These are phyloP conservation scores for Pelusios castaneus DNA, from an alignment of 2,113 vertebrate species.

Conservation along the genomic window DNA sequence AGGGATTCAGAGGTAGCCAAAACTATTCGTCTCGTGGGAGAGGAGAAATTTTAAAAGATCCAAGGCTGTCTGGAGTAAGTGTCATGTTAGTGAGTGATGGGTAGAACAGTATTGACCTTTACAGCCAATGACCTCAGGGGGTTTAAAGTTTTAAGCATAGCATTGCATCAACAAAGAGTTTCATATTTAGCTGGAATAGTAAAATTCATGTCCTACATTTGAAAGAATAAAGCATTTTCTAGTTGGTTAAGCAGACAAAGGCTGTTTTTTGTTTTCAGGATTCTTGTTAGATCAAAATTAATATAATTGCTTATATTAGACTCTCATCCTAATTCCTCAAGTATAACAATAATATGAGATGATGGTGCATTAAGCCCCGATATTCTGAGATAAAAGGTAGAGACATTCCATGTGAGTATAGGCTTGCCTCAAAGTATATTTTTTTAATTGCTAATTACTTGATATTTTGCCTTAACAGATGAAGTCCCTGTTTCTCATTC, in stretches of 20 bases:
- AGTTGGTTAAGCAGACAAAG: background rate
- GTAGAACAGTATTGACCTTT: background rate
- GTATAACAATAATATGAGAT: background rate
- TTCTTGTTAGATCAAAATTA: background rate
- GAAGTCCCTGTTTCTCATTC: slow-evolving; percentile 21
- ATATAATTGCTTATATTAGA: background rate
- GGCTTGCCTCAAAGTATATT: background rate
- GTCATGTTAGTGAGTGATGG: background rate
- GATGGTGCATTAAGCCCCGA: background rate
- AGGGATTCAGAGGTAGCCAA: background rate
- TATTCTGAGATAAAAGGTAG: background rate
- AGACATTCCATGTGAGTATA: background rate
- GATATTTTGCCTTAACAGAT: slow-evolving; percentile 39
- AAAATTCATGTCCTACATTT: background rate
- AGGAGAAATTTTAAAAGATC: background rate
- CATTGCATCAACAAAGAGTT: background rate
- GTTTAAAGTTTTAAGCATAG: background rate
- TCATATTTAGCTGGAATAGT: background rate
- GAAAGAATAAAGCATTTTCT: background rate
- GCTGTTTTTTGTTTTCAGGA: background rate
- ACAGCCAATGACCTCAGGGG: too few relatives aligned
- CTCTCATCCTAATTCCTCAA: background rate
- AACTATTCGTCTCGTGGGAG: background rate
- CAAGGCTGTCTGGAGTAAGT: background rate
- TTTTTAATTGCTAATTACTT: slow-evolving; percentile 45